Evolutionary conservation across 2,888 invertebrate genomes (phyloP), one percentile per base, ranked within the genome.

Genomic region (Orchestes rusci): DNA sequence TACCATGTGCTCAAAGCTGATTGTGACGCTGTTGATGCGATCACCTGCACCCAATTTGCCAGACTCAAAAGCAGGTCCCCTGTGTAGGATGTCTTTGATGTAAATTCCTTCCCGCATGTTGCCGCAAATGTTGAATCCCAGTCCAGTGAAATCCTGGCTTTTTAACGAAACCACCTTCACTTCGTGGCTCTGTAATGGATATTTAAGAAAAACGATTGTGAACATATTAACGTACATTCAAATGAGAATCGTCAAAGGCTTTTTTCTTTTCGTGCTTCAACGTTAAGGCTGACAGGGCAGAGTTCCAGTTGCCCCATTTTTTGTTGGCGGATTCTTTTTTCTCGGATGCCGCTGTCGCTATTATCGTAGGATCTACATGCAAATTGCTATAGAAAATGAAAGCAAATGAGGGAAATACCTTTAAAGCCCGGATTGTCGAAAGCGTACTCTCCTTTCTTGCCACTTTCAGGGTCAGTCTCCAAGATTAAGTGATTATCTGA

Each of bases 71-170:
- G 93, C 92, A 0, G 92, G 92, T 1, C 92, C 92, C 52, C 87
- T 79, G 59, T 88, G 80, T 39, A 90, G 74, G 12, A 93, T 81
- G 53, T 91, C 88, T 64, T 88, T 90, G 30, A 93, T 80, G 64
- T 80, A 87, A 46, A 93, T 91, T 1, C 93, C 93, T 53, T 92
- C 90, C 44, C 86, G 73, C 75, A 91, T 88, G 56, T 89, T 91
- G n/a, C 93, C 93, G 45, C 82, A 82, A 52, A 91, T 85, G 61
- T 85, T 82, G 68, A 92, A 83, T 2, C 91, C 91, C 0, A 92
- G 73, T 0, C 92, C 91, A 1, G 89, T 88, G 68, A 90, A 89
- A 69, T 91, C 91, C 37, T 85, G 82, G 49, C 90, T 89, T 66
- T 84, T 79, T 44, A 92, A 72, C 51, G 84, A 79, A 32, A 91